These are phyloP conservation scores for Nebria ingens DNA, from an alignment of 1,140 invertebrate genomes.

Conservation along the genomic window DNA sequence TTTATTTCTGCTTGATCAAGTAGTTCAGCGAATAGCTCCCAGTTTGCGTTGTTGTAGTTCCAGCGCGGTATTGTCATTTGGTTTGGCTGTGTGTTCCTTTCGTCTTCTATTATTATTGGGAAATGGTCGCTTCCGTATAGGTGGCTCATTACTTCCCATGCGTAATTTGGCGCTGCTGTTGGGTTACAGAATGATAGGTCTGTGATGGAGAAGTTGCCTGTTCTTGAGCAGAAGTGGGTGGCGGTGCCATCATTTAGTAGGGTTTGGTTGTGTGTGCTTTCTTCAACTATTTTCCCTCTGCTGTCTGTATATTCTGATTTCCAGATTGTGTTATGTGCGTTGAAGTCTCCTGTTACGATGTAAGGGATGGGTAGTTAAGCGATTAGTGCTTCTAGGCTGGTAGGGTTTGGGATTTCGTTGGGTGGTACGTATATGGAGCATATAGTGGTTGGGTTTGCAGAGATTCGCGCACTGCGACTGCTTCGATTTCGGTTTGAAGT, in stretches of 20 bases:
- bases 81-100: slow-evolving; percentile 8
- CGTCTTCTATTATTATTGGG: slow-evolving; percentile 23
- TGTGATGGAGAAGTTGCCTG: slow-evolving; percentile 21
- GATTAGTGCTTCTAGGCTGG: slow-evolving; percentile 23
- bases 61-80: slow-evolving; percentile 8
- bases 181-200: slow-evolving; percentile 23
- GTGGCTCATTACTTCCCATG: slow-evolving; percentile 22
- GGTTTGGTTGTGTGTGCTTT: slow-evolving; percentile 19
- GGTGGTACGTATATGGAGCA: slow-evolving; percentile 27
- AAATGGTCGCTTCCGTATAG: slow-evolving; percentile 28
- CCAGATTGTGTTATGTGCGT: slow-evolving; percentile 28
- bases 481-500: slow-evolving; percentile 24
- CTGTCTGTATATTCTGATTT: slow-evolving; percentile 24
- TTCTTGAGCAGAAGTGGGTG: slow-evolving; percentile 24
- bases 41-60: slow-evolving; percentile 21
- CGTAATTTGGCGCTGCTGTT: slow-evolving; percentile 19
- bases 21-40: slow-evolving; percentile 18
- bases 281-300: slow-evolving; percentile 23
- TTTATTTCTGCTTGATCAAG: slow-evolving; percentile 16
- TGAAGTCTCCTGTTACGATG: slow-evolving; percentile 27
- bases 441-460: slow-evolving; percentile 19
- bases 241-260: slow-evolving; percentile 25
- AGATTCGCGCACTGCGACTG: slow-evolving; percentile 22
- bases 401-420: slow-evolving; percentile 18
- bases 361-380: slow-evolving; percentile 26